Evolutionary conservation across 2,797 vertebrate genomes (phyloP), one percentile per base, ranked within the genome.

Genomic region (Diplodus puntazzo): DNA sequence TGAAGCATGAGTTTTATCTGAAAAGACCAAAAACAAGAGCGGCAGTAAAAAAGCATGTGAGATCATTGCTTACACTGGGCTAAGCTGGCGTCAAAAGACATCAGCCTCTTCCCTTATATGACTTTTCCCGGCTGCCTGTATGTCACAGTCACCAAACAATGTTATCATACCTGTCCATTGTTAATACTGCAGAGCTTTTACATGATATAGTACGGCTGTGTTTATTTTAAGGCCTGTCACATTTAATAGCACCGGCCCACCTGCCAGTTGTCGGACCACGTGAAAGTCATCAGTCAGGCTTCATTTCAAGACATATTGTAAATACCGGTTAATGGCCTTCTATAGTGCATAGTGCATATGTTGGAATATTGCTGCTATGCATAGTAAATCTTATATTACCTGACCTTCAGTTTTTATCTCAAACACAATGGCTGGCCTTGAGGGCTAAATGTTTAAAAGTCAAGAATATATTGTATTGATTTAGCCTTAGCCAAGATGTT

Each of bases 161-260:
- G 85, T 87, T 80, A 85, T 90, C 87, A 66, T 81, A 88, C 86
- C 88, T 87, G 80, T 87, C 86, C 60, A 46, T 79, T 87, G 87
- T 80, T 90, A 90, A 91, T 80, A 34, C 79, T 69, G 74, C 62
- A 72, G 74, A 73, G 83, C 88, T 89, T 91, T 91, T 85, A 84
- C 87, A 73, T 85, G 80, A 78, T 78, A 71, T 75, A 70, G 58
- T 73, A 54, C n/a, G 67, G 70, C 80, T 75, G 80, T 91, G 89
- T 91, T 94, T 92, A 90, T 93, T 91, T 92, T 92, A 92, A 84
- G 80, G 70, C 75, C 89, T 77, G 78, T 86, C 83, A 81, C 58
- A 48, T 89, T 85, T 90, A 89, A 92, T 85, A 81, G 85, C 78
- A 53, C 63, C 70, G 43, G 77, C 74, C 82, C 81, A 89, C 83